Evolutionary conservation across 2,797 vertebrate species (phyloP).

Genomic region (Petrocephalus sullivani): DNA sequence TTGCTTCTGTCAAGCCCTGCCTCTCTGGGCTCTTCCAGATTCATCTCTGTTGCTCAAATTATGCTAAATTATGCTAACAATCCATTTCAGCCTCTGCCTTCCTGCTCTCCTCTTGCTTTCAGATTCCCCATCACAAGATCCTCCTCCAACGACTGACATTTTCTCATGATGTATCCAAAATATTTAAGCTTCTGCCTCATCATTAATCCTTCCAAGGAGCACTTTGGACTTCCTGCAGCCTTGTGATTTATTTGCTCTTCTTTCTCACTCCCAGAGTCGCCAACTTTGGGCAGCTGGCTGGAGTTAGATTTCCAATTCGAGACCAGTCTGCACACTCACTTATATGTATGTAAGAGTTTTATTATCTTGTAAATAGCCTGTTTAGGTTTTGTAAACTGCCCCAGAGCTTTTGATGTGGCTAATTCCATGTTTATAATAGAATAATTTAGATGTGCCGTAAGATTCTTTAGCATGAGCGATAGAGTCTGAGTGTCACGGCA

Average conservation of each 20-base stretch:
- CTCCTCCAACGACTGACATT: not conserved
- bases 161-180: not conserved
- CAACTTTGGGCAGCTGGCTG: too few species aligned
- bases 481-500: too few species aligned
- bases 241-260: not conserved
- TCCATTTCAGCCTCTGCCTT: not conserved
- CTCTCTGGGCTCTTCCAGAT: not conserved
- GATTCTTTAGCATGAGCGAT: too few species aligned
- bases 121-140: not conserved
- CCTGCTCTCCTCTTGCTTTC: not conserved
- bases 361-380: too few species aligned
- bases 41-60: not conserved
- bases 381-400: too few species aligned
- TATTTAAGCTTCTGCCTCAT: not conserved
- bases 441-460: too few species aligned
- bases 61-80: not conserved
- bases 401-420: too few species aligned
- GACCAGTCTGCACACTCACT: too few species aligned
- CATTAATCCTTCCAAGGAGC: not conserved
- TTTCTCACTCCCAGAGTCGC: not conserved
- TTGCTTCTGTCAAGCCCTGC: not conserved
- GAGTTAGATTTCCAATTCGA: too few species aligned
- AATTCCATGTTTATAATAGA: too few species aligned
- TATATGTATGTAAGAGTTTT: too few species aligned
- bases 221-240: not conserved